Percentiles rank a stretch among this genome's conserved stretches.
Evolutionary conservation across 2,888 invertebrate genomes (phyloP).

Genomic region (Scaptomyza polygonia): DNA sequence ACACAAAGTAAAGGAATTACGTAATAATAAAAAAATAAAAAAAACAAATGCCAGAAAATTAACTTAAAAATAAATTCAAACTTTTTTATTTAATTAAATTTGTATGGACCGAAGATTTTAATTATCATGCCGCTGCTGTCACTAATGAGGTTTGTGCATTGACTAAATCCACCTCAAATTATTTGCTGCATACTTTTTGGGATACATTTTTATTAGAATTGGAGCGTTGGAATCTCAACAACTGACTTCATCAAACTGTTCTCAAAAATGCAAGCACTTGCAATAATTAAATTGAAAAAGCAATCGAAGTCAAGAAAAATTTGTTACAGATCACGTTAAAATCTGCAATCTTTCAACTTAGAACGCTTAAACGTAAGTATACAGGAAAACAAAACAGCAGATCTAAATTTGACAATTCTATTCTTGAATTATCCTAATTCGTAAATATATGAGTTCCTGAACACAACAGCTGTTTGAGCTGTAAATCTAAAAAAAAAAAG

Average conservation of each 20-base stretch:
- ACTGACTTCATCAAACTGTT: no score
- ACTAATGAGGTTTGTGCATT: background rate
- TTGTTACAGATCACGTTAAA: no score
- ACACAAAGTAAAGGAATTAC: constrained; percentile 77
- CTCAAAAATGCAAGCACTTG: no score
- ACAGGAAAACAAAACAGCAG: no score
- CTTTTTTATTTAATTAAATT: constrained; percentile 1
- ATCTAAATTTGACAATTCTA: no score
- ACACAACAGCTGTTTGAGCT: constrained; percentile 13
- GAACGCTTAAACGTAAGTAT: no score
- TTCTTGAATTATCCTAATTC: no score
- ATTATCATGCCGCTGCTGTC: no score
- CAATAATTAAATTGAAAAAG: no score
- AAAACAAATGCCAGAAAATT: constrained; percentile 66
- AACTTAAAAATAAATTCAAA: constrained; percentile 9
- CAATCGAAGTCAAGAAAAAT: no score
- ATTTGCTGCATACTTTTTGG: background rate
- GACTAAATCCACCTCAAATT: background rate
- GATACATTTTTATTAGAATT: background rate
- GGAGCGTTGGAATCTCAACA: no score
- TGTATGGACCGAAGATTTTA: background rate
- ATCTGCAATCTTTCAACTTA: no score
- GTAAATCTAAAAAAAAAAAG: background rate
- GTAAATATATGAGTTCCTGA: background rate
- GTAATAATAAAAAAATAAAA: constrained; percentile 66